A percentile compares a stretch with the other conserved stretches of the same genome.
Conservation (phyloP, 2,888 invertebrate genomes). For the Hypomecis punctinalis region DNA sequence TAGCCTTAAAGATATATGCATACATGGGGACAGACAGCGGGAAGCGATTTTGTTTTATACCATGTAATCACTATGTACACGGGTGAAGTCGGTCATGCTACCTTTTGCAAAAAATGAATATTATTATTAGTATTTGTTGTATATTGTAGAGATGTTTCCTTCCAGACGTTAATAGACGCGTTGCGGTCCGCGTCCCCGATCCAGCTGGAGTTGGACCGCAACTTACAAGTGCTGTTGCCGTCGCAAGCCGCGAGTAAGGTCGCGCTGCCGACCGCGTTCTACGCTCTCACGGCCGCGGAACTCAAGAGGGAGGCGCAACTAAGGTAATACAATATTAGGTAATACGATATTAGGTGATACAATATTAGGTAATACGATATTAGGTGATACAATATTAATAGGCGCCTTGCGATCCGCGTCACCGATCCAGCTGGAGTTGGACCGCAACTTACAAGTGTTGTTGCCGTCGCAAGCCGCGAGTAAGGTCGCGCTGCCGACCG, state of each 20-base stretch:
- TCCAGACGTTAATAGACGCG: slow-evolving; percentile 89
- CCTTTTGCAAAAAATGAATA: too few species aligned
- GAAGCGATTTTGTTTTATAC: too few species aligned
- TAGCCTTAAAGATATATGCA: too few species aligned
- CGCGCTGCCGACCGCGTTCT: slow-evolving; percentile 94
- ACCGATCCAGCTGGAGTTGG: slow-evolving; percentile 92
- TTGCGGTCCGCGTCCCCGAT: slow-evolving; percentile 92
- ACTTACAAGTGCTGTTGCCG: slow-evolving; percentile 92
- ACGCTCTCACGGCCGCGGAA: slow-evolving; percentile 92
- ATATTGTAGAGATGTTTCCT: too few species aligned
- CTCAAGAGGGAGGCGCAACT: slow-evolving; percentile 92
- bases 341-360: too few species aligned
- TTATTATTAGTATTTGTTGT: too few species aligned
- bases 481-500: slow-evolving; percentile 89
- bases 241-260: slow-evolving; percentile 88
- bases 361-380: too few species aligned
- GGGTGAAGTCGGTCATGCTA: too few species aligned
- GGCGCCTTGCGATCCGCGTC: slow-evolving; percentile 93
- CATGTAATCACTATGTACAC: too few species aligned
- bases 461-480: slow-evolving; percentile 90
- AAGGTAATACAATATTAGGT: slow-evolving; percentile 64
- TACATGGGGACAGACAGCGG: too few species aligned
- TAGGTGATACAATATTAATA: too few species aligned
- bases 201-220: slow-evolving; percentile 93
- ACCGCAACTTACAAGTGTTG: slow-evolving; percentile 94